Percentiles rank a stretch among this genome's conserved stretches.
These are phyloP conservation scores for Pilophorus perplexus DNA, from an alignment of 2,888 invertebrate genomes.

Conservation along the genomic window DNA sequence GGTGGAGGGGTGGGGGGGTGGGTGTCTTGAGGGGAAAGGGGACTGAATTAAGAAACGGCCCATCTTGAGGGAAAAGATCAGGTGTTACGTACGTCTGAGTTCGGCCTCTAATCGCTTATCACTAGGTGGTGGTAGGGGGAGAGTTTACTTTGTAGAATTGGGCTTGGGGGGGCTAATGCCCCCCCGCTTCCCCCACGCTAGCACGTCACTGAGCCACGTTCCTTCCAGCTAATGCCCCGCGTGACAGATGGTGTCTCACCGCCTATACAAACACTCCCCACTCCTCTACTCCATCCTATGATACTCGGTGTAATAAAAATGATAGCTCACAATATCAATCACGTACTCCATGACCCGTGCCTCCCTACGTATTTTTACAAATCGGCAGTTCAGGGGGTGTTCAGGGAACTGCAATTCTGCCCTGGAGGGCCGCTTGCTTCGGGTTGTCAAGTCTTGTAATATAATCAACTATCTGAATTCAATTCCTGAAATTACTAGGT, in stretches of 20 bases:
- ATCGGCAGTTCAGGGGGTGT: too few species aligned
- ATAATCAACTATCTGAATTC: too few species aligned
- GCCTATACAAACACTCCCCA: constrained; percentile 2
- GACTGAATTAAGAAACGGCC: constrained; percentile 9
- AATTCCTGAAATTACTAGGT: too few species aligned
- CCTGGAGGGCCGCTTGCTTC: too few species aligned
- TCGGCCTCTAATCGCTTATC: constrained; percentile 12
- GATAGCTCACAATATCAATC: too few species aligned
- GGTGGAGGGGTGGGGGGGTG: not conserved
- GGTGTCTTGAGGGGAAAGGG: not conserved
- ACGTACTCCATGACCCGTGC: too few species aligned
- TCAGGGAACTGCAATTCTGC: too few species aligned
- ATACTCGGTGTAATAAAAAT: too few species aligned
- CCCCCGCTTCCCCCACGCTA: not conserved
- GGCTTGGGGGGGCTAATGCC: not conserved
- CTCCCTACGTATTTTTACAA: too few species aligned
- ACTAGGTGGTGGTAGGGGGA: not conserved
- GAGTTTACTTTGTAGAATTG: constrained; percentile 22
- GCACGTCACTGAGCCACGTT: constrained; percentile 6
- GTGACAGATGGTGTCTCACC: constrained; percentile 35
- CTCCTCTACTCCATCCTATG: not conserved
- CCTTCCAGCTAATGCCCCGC: constrained; percentile 19
- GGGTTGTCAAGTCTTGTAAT: too few species aligned
- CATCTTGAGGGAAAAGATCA: constrained; percentile 29
- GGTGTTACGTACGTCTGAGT: constrained; percentile 16